Evolutionary conservation across 2,888 invertebrate species (phyloP), one percentile per base, ranked within the genome.

Genomic region (Acrobasis suavella): DNA sequence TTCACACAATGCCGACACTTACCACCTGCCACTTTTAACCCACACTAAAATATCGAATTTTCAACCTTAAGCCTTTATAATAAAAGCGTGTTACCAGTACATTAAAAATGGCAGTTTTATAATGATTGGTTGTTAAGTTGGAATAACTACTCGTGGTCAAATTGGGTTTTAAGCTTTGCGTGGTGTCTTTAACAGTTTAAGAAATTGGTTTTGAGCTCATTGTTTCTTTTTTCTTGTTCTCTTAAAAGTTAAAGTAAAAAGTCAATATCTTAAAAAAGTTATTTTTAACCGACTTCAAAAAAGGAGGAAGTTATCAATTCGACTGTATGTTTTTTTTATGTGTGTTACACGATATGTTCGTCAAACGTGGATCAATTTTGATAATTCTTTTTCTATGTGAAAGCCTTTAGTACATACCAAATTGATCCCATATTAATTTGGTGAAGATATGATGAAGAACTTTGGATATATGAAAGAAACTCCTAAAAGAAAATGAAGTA

Each of bases 111-210:
- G 75, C 58, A 51, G 59, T 37, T 52, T 64, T 65, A 66, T 76
- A 77, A 76, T 75, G 74, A 77, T 69, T 72, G 72, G 75, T 72
- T 78, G 77, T 80, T 78, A 78, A 81, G 72, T 76, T 73, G 70
- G 73, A 78, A 77, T 79, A 77, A 74, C 75, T 71, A 74, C 75
- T 69, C 67, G 67, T 68, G 71, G 69, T 74, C 74, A 77, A 77
- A 80, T 80, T 79, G 71, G 75, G 73, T 75, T 78, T 74, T 72
- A 73, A 69, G 66, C 68, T 70, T 67, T 67, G 69, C 71, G 73
- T 67, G 70, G 60, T 61, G 58, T 56, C 37, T 58, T 64, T 67
- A 64, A 62, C 55, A 50, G 50, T 61, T 58, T 50, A 62, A 39
- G 16, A 58, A 52, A 63, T 54, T 38, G 52, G 51, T 59, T 62